These are phyloP conservation scores for Polypterus senegalus DNA, from an alignment of 2,113 vertebrate species.

Conservation along the genomic window DNA sequence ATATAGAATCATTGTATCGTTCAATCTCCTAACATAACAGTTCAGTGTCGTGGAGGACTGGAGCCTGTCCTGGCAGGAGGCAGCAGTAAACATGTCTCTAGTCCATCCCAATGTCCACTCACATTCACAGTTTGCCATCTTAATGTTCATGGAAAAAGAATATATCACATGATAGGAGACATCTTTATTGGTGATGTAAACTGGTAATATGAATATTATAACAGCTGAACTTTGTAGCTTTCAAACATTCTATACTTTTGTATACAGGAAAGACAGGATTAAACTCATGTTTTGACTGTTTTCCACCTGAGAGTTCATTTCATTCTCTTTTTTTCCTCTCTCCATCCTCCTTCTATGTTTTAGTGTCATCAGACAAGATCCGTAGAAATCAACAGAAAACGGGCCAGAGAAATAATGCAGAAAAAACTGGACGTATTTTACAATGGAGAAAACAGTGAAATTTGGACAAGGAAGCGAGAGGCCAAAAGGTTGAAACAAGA, in stretches of 20 bases:
- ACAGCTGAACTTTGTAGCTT: neutral
- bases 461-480: conserved; percentile 54
- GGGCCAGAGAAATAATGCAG: conserved; percentile 71
- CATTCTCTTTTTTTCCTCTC: neutral
- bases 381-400: conserved; percentile 69
- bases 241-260: neutral
- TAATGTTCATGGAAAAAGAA: neutral
- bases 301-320: neutral
- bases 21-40: too few relatives aligned
- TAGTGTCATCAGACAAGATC: conserved; percentile 96
- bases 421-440: conserved; percentile 73
- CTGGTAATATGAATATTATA: too few relatives aligned
- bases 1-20: too few relatives aligned
- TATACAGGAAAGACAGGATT: neutral
- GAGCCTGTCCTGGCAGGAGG: too few relatives aligned
- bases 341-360: conserved; percentile 18
- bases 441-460: conserved; percentile 68
- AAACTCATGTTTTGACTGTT: neutral
- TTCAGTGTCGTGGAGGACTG: too few relatives aligned
- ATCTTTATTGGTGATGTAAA: neutral
- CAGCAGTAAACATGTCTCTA: too few relatives aligned
- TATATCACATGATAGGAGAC: neutral
- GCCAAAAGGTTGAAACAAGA: conserved; percentile 62
- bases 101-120: too few relatives aligned
- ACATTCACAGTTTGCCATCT: too few relatives aligned